Base-by-base conservation (phyloP, 2,888 invertebrate genomes). In the Tetheella fluctuosa region DNA sequence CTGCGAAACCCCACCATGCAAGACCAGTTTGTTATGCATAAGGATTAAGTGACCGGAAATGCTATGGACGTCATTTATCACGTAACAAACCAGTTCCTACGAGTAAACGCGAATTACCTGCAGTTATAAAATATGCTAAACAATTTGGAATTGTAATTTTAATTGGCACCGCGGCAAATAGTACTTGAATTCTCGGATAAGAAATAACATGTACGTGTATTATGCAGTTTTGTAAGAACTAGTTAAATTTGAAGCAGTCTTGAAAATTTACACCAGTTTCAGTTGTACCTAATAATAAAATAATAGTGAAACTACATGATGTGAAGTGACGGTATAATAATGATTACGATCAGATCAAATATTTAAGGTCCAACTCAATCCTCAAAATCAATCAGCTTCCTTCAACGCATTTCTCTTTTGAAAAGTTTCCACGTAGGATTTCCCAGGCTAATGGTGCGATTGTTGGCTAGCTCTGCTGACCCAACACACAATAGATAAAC, bases 401-500 rank as follows among this genome's bases (percentile, higher is more conserved):
- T 7, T 17, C 42, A 15, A 39, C 15, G 39, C 3, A 39, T 30
- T 30, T 13, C 30, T 34, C 34, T 39, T 39, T 39, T 39, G n/a
- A 8, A 48, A 20, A 10, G 48, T 20, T 20, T 48, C 10, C 20
- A 48, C 3, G 48, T 10, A 48, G 7, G 20, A n/a, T 20, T 20
- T 17, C 48, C 7, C 2, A 48, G 2, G 48, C 48, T 48, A 48
- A 48, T 20, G 48, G 20, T 17, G 48, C 20, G 10, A 48, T 48
- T 48, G 48, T 48, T 55, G 55, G 55, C 55, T 55, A n/a, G 48
- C 10, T 34, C 13, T 3, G 2, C 34, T 20, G 48, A 1, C 10
- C 48, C 13, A 55, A 15, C 34, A 17, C 17, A 55, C 34, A 34
- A 55, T 55, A 34, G 20, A 55, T 55, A 55, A 55, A 55, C 55